Evolutionary conservation across 2,888 invertebrate genomes (phyloP).

Genomic region (Agrotis segetum): DNA sequence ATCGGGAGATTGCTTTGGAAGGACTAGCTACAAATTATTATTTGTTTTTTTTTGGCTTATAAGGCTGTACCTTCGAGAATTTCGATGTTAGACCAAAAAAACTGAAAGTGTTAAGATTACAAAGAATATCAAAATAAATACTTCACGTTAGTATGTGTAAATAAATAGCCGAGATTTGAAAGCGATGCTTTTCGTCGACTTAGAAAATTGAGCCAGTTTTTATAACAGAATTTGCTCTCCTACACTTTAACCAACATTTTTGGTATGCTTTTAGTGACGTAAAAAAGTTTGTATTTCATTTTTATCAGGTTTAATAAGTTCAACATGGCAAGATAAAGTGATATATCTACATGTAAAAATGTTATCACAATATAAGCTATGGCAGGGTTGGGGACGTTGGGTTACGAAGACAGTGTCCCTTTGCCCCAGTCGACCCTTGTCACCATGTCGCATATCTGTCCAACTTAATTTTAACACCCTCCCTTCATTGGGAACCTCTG

Average conservation of each 20-base stretch:
- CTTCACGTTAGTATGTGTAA: slow-evolving; percentile 16
- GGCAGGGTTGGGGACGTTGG: slow-evolving; percentile 58
- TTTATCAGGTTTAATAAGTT: slow-evolving; percentile 57
- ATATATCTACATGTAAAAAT: slow-evolving; percentile 61
- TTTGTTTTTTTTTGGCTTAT: slow-evolving; percentile 37
- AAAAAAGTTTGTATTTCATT: slow-evolving; percentile 39
- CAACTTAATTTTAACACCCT: slow-evolving; percentile 81
- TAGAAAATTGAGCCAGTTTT: slow-evolving; percentile 21
- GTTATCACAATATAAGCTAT: slow-evolving; percentile 62
- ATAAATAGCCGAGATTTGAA: slow-evolving; percentile 34
- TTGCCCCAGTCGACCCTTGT: slow-evolving; percentile 81
- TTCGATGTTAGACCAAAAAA: slow-evolving; percentile 1
- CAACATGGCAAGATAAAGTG: slow-evolving; percentile 51
- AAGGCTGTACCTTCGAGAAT: slow-evolving; percentile 21
- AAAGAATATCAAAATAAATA: slow-evolving; percentile 15
- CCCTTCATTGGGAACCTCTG: slow-evolving; percentile 64
- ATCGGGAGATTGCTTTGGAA: slow-evolving; percentile 54
- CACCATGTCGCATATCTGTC: slow-evolving; percentile 86
- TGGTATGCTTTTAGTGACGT: neutral
- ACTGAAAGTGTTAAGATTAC: neutral
- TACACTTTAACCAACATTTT: slow-evolving; percentile 20
- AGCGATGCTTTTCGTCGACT: slow-evolving; percentile 7
- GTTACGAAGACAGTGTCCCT: slow-evolving; percentile 60
- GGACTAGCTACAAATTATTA: slow-evolving; percentile 48
- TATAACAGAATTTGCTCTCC: neutral